phyloP scores from a whole-genome alignment of 2,797 vertebrate species.

The Myotis vivesi region DNA sequence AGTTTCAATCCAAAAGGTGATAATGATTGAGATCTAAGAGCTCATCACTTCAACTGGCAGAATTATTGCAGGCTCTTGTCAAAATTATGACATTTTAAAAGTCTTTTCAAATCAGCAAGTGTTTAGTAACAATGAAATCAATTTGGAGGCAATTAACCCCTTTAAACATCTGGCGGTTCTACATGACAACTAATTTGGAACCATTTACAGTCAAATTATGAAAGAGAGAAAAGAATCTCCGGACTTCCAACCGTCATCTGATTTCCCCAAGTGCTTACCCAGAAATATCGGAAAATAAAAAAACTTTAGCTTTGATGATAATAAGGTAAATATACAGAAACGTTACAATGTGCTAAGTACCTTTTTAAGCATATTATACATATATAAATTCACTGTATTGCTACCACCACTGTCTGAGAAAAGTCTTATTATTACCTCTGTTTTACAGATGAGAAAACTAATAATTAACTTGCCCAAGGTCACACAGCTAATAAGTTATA shows the following conservation, averaged over 20 bases:
- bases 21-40: background rate
- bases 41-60: background rate
- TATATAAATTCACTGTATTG: background rate
- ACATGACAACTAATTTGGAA: background rate
- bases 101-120: background rate
- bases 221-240: background rate
- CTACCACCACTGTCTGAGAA: background rate
- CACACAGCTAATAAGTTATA: background rate
- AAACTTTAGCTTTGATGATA: background rate
- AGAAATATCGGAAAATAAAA: background rate
- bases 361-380: background rate
- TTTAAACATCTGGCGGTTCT: slow-evolving; percentile 1
- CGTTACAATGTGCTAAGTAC: background rate
- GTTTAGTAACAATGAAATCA: slow-evolving; percentile 28
- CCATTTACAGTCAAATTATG: background rate
- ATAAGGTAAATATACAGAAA: background rate
- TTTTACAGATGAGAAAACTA: slow-evolving; percentile 32
- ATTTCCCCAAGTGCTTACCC: background rate
- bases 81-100: background rate
- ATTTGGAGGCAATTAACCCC: background rate
- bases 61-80: background rate
- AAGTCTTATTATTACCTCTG: background rate
- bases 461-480: background rate
- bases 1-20: background rate
- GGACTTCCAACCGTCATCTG: background rate